These are phyloP conservation scores for Callionymus lyra DNA, from an alignment of 2,113 vertebrate genomes.

Conservation along the genomic window DNA sequence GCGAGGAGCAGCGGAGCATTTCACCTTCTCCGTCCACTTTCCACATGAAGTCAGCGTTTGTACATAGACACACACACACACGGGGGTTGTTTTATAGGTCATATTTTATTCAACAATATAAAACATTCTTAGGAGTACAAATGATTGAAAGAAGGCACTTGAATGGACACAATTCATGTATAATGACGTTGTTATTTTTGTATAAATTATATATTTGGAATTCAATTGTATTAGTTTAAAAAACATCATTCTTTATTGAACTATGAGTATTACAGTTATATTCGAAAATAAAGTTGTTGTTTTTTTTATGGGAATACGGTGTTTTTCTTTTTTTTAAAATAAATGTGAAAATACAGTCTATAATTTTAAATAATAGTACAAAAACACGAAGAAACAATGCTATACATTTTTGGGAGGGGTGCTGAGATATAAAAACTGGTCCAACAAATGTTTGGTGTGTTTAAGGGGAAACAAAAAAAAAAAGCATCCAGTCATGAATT, in stretches of 20 bases:
- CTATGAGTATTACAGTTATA: no score
- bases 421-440: conserved; percentile 43
- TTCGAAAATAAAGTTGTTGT: no score
- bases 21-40: conserved; percentile 26
- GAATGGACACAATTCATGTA: conserved; percentile 66
- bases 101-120: conserved; percentile 60
- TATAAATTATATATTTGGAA: no score
- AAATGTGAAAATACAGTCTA: no score
- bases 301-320: no score
- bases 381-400: conserved; percentile 39
- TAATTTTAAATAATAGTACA: conserved; percentile 5
- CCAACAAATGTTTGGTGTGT: conserved; percentile 5
- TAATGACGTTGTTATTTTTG: no score
- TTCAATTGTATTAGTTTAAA: no score
- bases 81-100: conserved; percentile 1
- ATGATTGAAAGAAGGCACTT: conserved; percentile 53
- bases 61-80: no score
- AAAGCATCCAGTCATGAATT: no score
- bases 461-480: no score
- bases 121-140: conserved; percentile 52
- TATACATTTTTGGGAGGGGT: conserved; percentile 10
- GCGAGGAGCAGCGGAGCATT: conserved; percentile 20
- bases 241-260: no score
- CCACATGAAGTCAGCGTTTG: conserved; percentile 19
- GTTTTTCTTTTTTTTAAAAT: no score